These are phyloP conservation scores for Propithecus deckenii DNA, from an alignment of 2,797 vertebrate genomes.

Conservation along the genomic window DNA sequence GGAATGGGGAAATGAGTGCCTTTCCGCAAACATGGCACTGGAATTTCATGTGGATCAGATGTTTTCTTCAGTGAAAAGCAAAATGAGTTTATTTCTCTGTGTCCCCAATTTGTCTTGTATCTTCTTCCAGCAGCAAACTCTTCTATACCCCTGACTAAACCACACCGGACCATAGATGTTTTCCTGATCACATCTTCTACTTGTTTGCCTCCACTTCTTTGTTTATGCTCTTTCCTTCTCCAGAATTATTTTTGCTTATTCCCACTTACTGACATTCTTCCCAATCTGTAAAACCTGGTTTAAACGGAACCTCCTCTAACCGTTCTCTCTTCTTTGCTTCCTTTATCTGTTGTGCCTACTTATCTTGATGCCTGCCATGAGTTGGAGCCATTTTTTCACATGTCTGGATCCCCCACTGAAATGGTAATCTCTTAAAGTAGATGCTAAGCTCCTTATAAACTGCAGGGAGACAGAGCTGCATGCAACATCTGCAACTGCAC, in stretches of 20 bases:
- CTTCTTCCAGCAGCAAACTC: neutral
- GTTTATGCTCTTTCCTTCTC: neutral
- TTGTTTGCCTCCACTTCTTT: neutral
- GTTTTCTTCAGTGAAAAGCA: neutral
- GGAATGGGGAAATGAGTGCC: neutral
- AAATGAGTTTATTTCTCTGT: neutral
- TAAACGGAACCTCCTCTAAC: neutral
- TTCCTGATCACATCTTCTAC: neutral
- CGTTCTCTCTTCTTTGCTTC: neutral
- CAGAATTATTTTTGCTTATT: neutral
- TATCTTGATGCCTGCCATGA: neutral
- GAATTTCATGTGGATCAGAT: neutral
- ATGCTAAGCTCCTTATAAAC: slow-evolving; percentile 43
- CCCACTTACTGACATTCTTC: neutral
- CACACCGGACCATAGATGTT: neutral
- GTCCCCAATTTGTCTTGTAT: neutral
- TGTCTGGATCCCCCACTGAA: neutral
- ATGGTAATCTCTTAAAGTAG: slow-evolving; percentile 27
- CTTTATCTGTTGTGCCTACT: neutral
- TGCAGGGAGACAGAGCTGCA: neutral
- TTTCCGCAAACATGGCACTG: neutral
- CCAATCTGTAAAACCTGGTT: neutral
- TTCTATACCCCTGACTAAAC: neutral
- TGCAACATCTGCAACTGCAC: neutral
- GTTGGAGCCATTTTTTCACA: slow-evolving; percentile 7